Conservation (phyloP, 2,113 vertebrate species). For the Lampris incognitus region DNA sequence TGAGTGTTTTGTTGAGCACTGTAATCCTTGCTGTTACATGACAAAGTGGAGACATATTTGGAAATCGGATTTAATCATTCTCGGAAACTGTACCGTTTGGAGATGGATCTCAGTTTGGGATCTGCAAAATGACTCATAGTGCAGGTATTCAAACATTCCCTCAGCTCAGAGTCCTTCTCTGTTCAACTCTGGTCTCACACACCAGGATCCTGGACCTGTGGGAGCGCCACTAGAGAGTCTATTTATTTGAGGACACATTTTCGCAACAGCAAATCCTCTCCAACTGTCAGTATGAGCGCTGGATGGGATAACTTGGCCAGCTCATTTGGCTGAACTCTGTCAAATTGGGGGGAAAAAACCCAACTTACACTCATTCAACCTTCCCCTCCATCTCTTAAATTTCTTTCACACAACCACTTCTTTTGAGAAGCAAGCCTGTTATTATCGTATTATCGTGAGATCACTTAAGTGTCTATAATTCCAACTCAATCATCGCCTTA, state of each 20-base stretch:
- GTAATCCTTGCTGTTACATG: constrained; percentile 4
- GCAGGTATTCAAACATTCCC: constrained; percentile 15
- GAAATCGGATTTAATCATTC: not conserved
- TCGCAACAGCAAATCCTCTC: not conserved
- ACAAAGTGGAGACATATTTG: constrained; percentile 1
- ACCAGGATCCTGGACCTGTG: constrained; percentile 20
- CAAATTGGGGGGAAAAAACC: constrained; percentile 11
- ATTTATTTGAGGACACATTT: constrained; percentile 24
- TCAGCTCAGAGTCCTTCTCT: not conserved
- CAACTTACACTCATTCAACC: not conserved
- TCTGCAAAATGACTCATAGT: constrained; percentile 17
- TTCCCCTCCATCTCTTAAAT: constrained; percentile 20
- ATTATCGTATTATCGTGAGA: constrained; percentile 50
- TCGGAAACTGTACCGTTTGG: not conserved
- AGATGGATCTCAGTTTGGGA: constrained; percentile 9
- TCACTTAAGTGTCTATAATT: constrained; percentile 33
- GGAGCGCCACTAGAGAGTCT: not conserved
- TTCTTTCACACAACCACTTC: not conserved
- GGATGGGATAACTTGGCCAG: constrained; percentile 1
- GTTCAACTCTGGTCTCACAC: constrained; percentile 2
- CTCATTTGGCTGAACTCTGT: constrained; percentile 8
- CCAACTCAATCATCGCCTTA: constrained; percentile 18
- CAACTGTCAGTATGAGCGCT: constrained; percentile 11
- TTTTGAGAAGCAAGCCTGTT: constrained; percentile 30
- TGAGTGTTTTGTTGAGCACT: not conserved